Conservation (phyloP, 2,888 invertebrate species). For the Nomada flava region DNA sequence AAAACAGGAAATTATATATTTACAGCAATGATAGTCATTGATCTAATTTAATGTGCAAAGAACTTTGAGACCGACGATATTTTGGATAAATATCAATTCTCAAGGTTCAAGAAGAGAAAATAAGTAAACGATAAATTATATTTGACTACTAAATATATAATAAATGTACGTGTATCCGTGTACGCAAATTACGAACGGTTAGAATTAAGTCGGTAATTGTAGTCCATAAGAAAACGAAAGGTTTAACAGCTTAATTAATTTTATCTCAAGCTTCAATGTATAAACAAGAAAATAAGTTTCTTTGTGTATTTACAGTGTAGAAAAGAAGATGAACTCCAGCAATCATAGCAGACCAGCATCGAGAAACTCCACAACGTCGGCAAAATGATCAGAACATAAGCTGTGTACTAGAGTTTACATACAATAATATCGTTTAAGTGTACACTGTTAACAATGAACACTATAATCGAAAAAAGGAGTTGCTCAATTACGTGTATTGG, state of each 20-base stretch:
- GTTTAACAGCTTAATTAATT: neutral
- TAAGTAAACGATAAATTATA: neutral
- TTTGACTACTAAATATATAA: neutral
- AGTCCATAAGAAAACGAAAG: neutral
- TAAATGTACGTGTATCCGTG: neutral
- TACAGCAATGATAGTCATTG: slow-evolving; percentile 10
- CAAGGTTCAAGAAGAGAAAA: neutral
- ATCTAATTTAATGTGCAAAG: slow-evolving; percentile 1
- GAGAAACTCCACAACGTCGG: slow-evolving; percentile 78
- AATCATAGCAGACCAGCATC: slow-evolving; percentile 80
- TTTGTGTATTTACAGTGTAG: slow-evolving; percentile 70
- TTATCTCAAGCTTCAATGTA: neutral
- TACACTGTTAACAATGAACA: slow-evolving; percentile 30
- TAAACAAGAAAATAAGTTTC: slow-evolving; percentile 10
- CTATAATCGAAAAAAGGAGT: slow-evolving; percentile 38
- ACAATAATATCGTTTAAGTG: slow-evolving; percentile 28
- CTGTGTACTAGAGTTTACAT: slow-evolving; percentile 8
- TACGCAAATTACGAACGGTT: neutral
- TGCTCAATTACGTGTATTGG: slow-evolving; percentile 52
- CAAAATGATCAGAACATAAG: slow-evolving; percentile 62
- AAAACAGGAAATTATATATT: slow-evolving; percentile 34
- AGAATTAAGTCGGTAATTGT: too few relatives aligned
- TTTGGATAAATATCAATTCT: neutral
- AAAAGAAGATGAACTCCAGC: slow-evolving; percentile 76
- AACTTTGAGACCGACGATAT: neutral